A percentile compares a stretch with the other conserved stretches of the same genome.
Evolutionary conservation across 2,888 invertebrate species (phyloP).

Genomic region (Folsomia candida): DNA sequence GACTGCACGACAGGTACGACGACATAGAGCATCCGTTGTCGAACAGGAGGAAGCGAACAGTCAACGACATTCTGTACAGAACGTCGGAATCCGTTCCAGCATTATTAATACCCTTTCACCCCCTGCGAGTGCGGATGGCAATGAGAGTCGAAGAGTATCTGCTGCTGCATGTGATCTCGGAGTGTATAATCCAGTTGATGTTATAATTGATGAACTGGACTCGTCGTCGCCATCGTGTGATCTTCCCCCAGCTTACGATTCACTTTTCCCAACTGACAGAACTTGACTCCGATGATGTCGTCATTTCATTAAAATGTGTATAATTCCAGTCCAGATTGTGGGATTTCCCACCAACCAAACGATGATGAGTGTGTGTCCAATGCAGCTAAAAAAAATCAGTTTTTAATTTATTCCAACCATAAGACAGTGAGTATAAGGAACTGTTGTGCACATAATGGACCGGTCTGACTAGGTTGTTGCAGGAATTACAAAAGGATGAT

Average conservation of each 20-base stretch:
- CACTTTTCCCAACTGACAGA: constrained; percentile 32
- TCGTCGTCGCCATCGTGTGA: constrained; percentile 16
- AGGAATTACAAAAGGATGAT: no score
- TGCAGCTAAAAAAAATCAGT: neutral
- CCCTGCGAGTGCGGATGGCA: neutral
- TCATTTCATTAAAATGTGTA: neutral
- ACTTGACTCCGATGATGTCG: no score
- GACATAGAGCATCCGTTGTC: constrained; percentile 20
- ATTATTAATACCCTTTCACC: neutral
- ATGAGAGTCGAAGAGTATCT: neutral
- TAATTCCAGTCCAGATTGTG: no score
- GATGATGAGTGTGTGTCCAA: neutral
- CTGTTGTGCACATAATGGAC: no score
- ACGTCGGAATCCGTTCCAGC: no score
- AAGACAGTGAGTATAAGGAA: no score
- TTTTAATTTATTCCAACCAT: constrained; percentile 8
- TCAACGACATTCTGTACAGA: no score
- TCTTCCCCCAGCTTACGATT: constrained; percentile 40
- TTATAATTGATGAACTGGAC: neutral
- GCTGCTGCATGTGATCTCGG: no score
- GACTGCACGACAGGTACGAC: constrained; percentile 1
- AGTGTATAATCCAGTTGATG: neutral
- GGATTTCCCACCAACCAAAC: no score
- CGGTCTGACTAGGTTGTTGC: no score
- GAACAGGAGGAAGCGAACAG: no score